These are phyloP conservation scores for Python bivittatus DNA, from an alignment of 2,113 vertebrate species.

Conservation along the genomic window DNA sequence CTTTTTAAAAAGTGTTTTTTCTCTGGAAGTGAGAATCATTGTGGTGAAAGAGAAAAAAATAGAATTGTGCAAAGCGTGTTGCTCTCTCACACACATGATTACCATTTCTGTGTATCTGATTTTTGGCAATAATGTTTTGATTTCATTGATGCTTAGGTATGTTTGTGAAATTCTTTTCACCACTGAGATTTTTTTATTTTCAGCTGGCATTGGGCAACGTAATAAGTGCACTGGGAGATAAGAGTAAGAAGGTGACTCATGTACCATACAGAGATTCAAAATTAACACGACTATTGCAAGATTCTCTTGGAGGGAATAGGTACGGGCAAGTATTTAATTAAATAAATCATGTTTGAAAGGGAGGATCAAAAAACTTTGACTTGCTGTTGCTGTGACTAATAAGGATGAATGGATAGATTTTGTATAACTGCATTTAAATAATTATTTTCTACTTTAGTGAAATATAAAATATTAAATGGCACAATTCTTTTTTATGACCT, in stretches of 20 bases:
- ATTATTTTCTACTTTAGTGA: not conserved
- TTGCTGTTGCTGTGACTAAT: not conserved
- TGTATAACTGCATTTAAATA: not conserved
- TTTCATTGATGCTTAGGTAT: not conserved
- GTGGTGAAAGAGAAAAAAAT: not conserved
- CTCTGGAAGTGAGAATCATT: not conserved
- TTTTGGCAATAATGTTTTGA: not conserved
- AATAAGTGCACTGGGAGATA: conserved; percentile 95
- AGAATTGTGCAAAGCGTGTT: not conserved
- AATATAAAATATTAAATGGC: not conserved
- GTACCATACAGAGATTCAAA: conserved; percentile 98
- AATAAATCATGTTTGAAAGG: not conserved
- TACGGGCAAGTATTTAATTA: conserved; percentile 50
- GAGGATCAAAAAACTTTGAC: not conserved
- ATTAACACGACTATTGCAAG: conserved; percentile 92
- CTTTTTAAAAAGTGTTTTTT: not conserved
- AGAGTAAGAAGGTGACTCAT: conserved; percentile 92
- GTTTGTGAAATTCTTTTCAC: not conserved
- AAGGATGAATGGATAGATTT: not conserved
- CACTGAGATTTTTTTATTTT: not conserved
- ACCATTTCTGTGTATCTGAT: not conserved
- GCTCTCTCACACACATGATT: too few species aligned
- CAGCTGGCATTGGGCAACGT: conserved; percentile 97
- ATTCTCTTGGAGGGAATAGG: conserved; percentile 98
- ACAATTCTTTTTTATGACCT: not conserved